A percentile compares a stretch with the other conserved stretches of the same genome.
Conservation (phyloP, 2,797 vertebrate species). For the Carcharodon carcharias region DNA sequence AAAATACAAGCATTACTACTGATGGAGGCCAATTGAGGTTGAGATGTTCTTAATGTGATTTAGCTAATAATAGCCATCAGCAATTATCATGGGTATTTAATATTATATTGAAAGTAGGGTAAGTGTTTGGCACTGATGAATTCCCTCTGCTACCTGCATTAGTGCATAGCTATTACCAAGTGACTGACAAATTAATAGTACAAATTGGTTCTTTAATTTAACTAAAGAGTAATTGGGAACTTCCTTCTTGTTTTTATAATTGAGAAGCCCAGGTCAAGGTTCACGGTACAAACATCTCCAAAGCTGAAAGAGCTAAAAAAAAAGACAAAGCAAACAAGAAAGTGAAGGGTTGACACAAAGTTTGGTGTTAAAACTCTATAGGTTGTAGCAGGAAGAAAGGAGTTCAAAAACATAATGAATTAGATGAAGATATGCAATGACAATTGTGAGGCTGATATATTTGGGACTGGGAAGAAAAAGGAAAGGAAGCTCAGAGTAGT, state of each 20-base stretch:
- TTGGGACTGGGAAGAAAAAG: neutral
- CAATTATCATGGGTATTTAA: neutral
- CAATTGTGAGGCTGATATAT: neutral
- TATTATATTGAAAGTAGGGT: neutral
- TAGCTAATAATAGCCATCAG: slow-evolving; percentile 23
- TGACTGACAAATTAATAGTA: neutral
- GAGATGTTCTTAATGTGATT: slow-evolving; percentile 10
- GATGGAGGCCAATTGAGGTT: slow-evolving; percentile 3
- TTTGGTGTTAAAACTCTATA: neutral
- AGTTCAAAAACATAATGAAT: neutral
- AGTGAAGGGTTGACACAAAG: neutral
- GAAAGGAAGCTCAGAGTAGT: neutral
- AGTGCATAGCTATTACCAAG: neutral
- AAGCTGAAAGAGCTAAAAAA: neutral
- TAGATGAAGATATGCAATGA: neutral
- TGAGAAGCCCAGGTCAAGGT: neutral
- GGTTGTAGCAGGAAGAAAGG: neutral
- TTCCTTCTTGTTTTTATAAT: neutral
- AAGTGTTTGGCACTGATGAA: neutral
- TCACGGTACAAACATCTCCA: neutral
- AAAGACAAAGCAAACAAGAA: neutral
- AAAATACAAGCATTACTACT: neutral
- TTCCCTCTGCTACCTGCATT: neutral
- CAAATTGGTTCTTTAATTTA: neutral
- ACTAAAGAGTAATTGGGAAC: neutral